These are phyloP conservation scores for Dromas ardeola DNA, from an alignment of 2,113 vertebrate species.

Conservation along the genomic window DNA sequence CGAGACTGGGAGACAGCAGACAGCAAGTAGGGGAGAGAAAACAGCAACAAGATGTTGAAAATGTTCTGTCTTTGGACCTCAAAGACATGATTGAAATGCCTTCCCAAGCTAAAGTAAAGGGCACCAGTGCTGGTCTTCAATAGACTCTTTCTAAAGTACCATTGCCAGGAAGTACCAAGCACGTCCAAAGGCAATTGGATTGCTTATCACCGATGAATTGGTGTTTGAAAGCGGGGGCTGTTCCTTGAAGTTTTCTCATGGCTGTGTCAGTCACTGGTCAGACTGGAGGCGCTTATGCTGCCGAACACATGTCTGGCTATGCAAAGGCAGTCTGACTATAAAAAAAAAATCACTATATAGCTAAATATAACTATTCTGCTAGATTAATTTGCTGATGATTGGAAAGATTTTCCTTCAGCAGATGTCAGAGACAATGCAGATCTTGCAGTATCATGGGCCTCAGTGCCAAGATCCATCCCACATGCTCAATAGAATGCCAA, in stretches of 20 bases:
- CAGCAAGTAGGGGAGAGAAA: not conserved
- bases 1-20: not conserved
- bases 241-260: not conserved
- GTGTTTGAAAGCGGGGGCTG: accelerated
- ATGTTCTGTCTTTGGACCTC: not conserved
- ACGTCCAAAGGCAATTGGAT: not conserved
- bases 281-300: not conserved
- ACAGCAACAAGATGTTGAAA: not conserved
- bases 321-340: not conserved
- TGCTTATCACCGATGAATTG: not conserved
- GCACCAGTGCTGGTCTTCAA: not conserved
- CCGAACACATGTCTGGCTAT: not conserved
- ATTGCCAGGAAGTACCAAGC: not conserved
- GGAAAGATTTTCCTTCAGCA: not conserved
- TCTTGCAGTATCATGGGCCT: not conserved
- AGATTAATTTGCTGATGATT: not conserved
- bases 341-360: not conserved
- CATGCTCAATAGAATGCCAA: not conserved
- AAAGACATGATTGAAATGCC: not conserved
- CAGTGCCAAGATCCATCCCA: not conserved
- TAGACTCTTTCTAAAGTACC: not conserved
- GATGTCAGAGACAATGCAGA: not conserved
- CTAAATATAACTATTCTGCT: not conserved
- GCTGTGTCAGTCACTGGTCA: not conserved
- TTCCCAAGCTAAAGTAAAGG: not conserved